phyloP scores from a whole-genome alignment of 2,888 invertebrate species.

The Azorinus chamasolen region DNA sequence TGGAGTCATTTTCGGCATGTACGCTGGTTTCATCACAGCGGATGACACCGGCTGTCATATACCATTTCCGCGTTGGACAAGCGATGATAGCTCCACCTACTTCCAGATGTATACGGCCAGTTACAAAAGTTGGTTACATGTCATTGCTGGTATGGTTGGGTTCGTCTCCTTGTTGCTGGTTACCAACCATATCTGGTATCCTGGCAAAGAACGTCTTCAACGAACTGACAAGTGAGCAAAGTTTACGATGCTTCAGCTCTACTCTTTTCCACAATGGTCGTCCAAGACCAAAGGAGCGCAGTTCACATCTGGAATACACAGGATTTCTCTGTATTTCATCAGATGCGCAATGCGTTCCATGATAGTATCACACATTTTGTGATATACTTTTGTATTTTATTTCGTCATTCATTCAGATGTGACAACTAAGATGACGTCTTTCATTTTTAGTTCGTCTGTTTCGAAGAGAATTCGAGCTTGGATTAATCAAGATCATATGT shows the following conservation, averaged over 20 bases:
- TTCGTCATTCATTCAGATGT: too few species aligned
- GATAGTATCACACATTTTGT: too few species aligned
- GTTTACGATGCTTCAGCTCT: not conserved
- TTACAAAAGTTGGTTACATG: slow-evolving; percentile 60
- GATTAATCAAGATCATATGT: too few species aligned
- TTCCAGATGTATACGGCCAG: not conserved
- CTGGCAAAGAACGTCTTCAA: slow-evolving; percentile 73
- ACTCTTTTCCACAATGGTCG: too few species aligned
- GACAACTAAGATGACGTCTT: too few species aligned
- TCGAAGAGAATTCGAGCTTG: too few species aligned
- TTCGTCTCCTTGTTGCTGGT: slow-evolving; percentile 71
- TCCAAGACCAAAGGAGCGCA: too few species aligned
- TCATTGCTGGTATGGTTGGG: slow-evolving; percentile 63
- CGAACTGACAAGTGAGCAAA: slow-evolving; percentile 73
- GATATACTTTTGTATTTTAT: too few species aligned
- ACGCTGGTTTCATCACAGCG: slow-evolving; percentile 86
- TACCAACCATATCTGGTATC: slow-evolving; percentile 76
- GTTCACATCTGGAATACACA: too few species aligned
- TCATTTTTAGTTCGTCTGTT: too few species aligned
- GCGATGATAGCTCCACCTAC: slow-evolving; percentile 87
- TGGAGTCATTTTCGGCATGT: slow-evolving; percentile 69
- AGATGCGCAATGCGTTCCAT: too few species aligned
- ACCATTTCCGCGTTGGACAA: slow-evolving; percentile 95
- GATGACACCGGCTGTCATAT: slow-evolving; percentile 86
- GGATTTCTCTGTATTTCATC: too few species aligned